phyloP scores from a whole-genome alignment of 1,140 invertebrate species.

The Diabrotica undecimpunctata region DNA sequence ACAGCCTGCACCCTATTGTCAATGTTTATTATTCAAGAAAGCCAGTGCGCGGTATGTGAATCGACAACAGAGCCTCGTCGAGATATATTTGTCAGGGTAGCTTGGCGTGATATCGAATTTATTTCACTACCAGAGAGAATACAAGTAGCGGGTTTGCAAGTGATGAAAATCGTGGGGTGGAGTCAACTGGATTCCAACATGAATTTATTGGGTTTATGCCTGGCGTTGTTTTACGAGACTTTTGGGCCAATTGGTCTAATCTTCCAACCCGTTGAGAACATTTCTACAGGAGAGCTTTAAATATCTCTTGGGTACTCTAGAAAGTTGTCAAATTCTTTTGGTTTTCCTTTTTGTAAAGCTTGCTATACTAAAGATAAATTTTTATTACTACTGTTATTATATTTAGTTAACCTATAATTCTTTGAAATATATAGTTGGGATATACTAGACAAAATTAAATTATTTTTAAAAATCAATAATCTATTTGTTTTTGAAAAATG shows the following conservation, averaged over 20 bases:
- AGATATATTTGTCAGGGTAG: not conserved
- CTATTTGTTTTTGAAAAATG: too few relatives aligned
- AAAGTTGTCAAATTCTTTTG: too few relatives aligned
- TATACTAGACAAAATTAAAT: too few relatives aligned
- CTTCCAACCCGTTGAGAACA: not conserved
- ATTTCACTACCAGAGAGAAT: not conserved
- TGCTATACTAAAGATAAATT: too few relatives aligned
- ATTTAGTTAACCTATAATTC: too few relatives aligned
- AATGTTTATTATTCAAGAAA: conserved; percentile 1
- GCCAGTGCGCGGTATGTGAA: not conserved
- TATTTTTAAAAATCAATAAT: too few relatives aligned
- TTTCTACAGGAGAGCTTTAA: conserved; percentile 21
- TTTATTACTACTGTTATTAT: too few relatives aligned
- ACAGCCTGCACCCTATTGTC: not conserved
- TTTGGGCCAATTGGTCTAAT: not conserved
- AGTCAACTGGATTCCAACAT: not conserved
- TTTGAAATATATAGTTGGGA: too few relatives aligned
- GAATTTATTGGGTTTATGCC: not conserved
- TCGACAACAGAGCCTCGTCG: not conserved
- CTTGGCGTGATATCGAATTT: not conserved
- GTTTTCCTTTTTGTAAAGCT: too few relatives aligned
- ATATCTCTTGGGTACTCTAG: too few relatives aligned
- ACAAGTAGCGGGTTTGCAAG: not conserved
- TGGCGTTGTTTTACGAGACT: not conserved
- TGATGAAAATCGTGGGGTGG: not conserved